Base-by-base conservation (phyloP, 2,888 invertebrate species). In the Poecilobothrus nobilitatus region DNA sequence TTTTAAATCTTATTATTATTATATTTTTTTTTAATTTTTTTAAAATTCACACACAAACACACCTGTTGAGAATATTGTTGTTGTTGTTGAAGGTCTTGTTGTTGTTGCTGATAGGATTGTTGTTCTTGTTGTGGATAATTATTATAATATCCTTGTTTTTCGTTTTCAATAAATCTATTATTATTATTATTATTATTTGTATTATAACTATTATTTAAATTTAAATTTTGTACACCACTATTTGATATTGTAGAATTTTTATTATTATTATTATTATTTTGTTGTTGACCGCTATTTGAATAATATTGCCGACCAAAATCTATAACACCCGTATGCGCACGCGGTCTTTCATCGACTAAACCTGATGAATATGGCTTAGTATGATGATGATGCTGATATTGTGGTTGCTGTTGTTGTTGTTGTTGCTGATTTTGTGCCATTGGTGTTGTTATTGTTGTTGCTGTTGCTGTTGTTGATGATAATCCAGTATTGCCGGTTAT, bases 311-410 rank as follows among this genome's bases (percentile, higher is more conserved):
- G 72, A 68, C 73, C 72, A 68, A 67, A 73, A 70, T 73, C 75
- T 72, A 72, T 73, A 74, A 74, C 74, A 75, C 77, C 77, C 75
- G 76, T 75, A 73, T 76, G 77, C 76, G 76, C 76, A 78, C 81
- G 78, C 79, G 81, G 77, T 78, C 78, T 78, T 76, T 79, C 79
- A 78, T 81, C 80, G 77, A 81, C 79, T 81, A 78, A 71, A 70
- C 71, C 70, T 70, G 73, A 72, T 66, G 72, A 74, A 74, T 76
- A 74, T 72, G 74, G 74, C 72, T 72, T 73, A 75, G 76, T 73
- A 73, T 73, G 72, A 73, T 72, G 72, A 41, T 34, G 63, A 41
- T 61, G 67, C 33, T 64, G 67, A 37, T 53, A 67, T 41, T 41
- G 68, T n/a, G 53, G 72, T 63, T 66, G 70, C 68, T 34, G 70